Evolutionary conservation across 2,888 invertebrate species (phyloP), one percentile per base, ranked within the genome.

Genomic region (Eristalis pertinax): DNA sequence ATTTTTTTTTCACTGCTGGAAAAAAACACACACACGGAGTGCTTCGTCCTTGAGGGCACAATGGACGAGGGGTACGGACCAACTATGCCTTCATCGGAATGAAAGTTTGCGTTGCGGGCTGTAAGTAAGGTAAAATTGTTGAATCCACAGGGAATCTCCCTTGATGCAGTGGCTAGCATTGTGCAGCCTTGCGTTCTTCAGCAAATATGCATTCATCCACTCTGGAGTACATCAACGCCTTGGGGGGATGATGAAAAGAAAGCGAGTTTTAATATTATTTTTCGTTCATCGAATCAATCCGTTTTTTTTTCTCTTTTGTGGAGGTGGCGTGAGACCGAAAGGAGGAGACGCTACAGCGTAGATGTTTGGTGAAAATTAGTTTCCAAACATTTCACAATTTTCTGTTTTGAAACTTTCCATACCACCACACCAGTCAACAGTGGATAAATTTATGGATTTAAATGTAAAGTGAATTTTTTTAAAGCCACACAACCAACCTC

Each of bases 71-170:
- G 60, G 43, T 74, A 38, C 50, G 64, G 32, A 26, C 68, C 29
- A 62, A 5, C 19, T 7, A 11, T 4, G 35, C 73, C 32, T 65
- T 41, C 32, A 72, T 65, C 58, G n/a, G 64, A 60, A 74, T 68
- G 38, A 65, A 77, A 73, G 56, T 85, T 81, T 80, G 4, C 24
- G 3, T 63, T 68, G 3, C 22, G 63, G n/a, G 38, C 32, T 82
- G 62, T 68, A 19, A 5, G 63, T 19, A 41, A 72, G 58, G 64
- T 38, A 43, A 43, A 60, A 58, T 73, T 74, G 43, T 78, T 38
- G 74, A 78, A 70, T 74, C 65, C 65, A 70, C 38, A 85, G 77
- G 64, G 64, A 35, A 64, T 76, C 35, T n/a, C 56, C 32, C 35
- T 60, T 63, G 58, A 64, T 43, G 58, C 70, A 65, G 60, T 43